phyloP scores from a whole-genome alignment of 2,888 invertebrate species.

The Corythucha ciliata region DNA sequence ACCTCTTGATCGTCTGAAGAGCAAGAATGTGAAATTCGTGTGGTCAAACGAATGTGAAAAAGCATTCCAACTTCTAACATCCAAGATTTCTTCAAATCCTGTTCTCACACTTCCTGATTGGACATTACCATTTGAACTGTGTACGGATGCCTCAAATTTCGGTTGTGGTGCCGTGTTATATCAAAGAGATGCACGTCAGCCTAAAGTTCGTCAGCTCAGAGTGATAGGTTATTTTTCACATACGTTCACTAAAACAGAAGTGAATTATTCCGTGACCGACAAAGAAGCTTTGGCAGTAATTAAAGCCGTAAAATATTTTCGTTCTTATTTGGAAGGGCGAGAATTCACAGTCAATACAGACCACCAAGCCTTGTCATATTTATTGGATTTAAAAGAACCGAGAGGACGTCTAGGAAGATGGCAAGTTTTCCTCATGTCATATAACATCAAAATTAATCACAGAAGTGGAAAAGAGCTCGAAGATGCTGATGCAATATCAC shows the following conservation, averaged over 20 bases:
- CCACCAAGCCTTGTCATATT: constrained; percentile 9
- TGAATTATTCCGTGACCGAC: constrained; percentile 13
- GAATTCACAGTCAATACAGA: neutral
- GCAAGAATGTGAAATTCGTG: neutral
- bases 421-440: constrained; percentile 4
- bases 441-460: constrained; percentile 7
- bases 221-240: constrained; percentile 8
- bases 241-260: constrained; percentile 5
- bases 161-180: constrained; percentile 1
- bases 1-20: constrained; percentile 1
- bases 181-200: neutral
- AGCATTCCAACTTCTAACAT: neutral
- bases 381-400: constrained; percentile 4
- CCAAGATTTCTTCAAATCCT: constrained; percentile 9
- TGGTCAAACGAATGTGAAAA: constrained; percentile 4
- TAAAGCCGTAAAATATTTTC: constrained; percentile 11
- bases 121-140: constrained; percentile 9
- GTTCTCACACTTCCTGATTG: constrained; percentile 7
- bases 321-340: constrained; percentile 11
- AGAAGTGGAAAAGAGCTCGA: constrained; percentile 3
- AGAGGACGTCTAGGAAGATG: constrained; percentile 9
- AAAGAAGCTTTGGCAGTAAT: constrained; percentile 12
- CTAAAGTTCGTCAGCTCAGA: constrained; percentile 6
- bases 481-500: neutral
- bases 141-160: constrained; percentile 4